Percentiles rank a stretch among this genome's conserved stretches.
These are phyloP conservation scores for Gymnodraco acuticeps DNA, from an alignment of 2,797 vertebrate species.

Conservation along the genomic window DNA sequence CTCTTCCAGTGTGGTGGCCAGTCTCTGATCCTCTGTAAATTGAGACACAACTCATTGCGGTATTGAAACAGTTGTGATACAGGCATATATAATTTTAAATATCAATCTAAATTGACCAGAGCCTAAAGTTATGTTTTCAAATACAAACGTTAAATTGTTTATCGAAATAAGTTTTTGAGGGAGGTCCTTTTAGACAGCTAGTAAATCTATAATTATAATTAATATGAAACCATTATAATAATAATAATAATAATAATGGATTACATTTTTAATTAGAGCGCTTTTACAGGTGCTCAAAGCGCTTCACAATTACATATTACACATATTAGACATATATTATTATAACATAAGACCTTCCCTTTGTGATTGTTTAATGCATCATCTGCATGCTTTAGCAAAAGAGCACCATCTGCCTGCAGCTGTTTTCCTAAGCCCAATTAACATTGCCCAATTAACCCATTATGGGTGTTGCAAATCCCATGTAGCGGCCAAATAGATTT, in stretches of 20 bases:
- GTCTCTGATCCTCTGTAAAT: not conserved
- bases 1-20: not conserved
- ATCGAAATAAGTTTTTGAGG: not conserved
- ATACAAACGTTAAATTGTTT: not conserved
- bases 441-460: not conserved
- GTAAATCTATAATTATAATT: not conserved
- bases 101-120: not conserved
- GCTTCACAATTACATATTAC: too few relatives aligned
- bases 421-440: not conserved
- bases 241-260: too few relatives aligned
- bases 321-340: too few relatives aligned
- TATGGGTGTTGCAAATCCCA: slow-evolving; percentile 6
- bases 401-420: not conserved
- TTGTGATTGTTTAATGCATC: not conserved
- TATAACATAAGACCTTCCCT: not conserved
- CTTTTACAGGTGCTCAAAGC: too few relatives aligned
- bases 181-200: not conserved
- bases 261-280: too few relatives aligned
- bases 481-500: slow-evolving; percentile 16
- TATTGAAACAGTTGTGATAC: not conserved
- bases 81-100: not conserved
- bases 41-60: slow-evolving; percentile 1
- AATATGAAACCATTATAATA: not conserved
- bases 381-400: not conserved
- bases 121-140: not conserved